These are phyloP conservation scores for Synergus itoensis DNA, from an alignment of 2,888 invertebrate genomes.

Conservation along the genomic window DNA sequence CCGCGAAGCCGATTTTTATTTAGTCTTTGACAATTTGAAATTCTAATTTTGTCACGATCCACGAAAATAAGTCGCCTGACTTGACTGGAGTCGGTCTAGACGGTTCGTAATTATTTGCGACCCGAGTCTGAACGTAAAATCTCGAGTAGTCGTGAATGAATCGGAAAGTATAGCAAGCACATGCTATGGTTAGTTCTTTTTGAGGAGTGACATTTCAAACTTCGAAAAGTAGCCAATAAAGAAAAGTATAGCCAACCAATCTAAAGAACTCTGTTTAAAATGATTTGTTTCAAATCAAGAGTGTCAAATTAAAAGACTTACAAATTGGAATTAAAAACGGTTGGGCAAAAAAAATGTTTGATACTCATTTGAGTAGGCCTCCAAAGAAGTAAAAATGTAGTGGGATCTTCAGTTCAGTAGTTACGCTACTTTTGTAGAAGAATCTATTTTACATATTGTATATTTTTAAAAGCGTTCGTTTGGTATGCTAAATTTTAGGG, in stretches of 20 bases:
- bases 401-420: neutral
- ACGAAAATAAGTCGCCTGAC: constrained; percentile 49
- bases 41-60: constrained; percentile 57
- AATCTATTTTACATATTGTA: constrained; percentile 1
- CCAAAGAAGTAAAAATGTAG: neutral
- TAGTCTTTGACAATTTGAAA: constrained; percentile 48
- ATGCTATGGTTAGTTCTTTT: neutral
- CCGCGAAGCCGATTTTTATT: constrained; percentile 32
- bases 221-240: too few species aligned
- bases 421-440: neutral
- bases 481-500: constrained; percentile 10
- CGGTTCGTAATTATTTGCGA: constrained; percentile 39
- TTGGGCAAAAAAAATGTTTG: neutral
- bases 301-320: neutral
- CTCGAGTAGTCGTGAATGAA: constrained; percentile 17
- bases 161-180: constrained; percentile 7
- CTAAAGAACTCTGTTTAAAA: neutral
- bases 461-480: constrained; percentile 19
- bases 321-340: too few species aligned
- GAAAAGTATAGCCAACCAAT: too few species aligned
- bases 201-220: too few species aligned
- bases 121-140: constrained; percentile 10
- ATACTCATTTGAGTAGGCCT: neutral
- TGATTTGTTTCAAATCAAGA: neutral
- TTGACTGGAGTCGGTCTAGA: constrained; percentile 39